Conservation (phyloP, 1,140 invertebrate genomes). For the Platorchestia sp. region DNA sequence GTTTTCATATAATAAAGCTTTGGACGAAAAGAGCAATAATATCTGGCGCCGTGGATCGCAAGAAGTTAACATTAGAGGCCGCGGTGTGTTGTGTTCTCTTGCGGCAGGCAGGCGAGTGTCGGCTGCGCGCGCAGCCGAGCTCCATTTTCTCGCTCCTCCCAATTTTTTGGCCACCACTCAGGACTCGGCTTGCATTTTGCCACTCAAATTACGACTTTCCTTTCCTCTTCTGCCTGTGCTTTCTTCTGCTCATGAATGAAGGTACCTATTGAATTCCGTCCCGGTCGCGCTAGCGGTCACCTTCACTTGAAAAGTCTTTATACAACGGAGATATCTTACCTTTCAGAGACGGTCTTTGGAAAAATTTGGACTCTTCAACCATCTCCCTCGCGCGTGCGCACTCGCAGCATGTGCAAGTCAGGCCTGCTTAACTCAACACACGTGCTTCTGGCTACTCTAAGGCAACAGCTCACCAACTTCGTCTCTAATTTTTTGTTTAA, state of each 20-base stretch:
- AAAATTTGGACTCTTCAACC: not conserved
- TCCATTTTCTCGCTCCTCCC: slow-evolving; percentile 54
- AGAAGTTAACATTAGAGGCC: not conserved
- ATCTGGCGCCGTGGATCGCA: not conserved
- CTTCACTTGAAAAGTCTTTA: not conserved
- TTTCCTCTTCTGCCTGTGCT: not conserved
- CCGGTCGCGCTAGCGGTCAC: not conserved
- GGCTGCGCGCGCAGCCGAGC: slow-evolving; percentile 28
- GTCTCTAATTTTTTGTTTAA: not conserved
- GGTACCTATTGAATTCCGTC: slow-evolving; percentile 15
- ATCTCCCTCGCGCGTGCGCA: not conserved
- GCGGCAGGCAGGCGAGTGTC: not conserved
- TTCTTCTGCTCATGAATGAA: slow-evolving; percentile 47
- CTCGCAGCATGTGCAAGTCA: not conserved
- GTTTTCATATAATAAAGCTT: not conserved
- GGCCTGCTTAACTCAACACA: not conserved
- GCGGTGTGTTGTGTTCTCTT: not conserved
- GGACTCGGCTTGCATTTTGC: slow-evolving; percentile 45
- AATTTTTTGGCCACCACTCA: slow-evolving; percentile 53
- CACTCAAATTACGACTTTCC: slow-evolving; percentile 52
- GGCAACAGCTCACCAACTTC: not conserved
- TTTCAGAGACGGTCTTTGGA: not conserved
- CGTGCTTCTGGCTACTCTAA: not conserved
- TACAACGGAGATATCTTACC: not conserved
- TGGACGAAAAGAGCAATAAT: not conserved